phyloP scores from a whole-genome alignment of 2,888 invertebrate species.

The Glyphotaelius pellucidus region DNA sequence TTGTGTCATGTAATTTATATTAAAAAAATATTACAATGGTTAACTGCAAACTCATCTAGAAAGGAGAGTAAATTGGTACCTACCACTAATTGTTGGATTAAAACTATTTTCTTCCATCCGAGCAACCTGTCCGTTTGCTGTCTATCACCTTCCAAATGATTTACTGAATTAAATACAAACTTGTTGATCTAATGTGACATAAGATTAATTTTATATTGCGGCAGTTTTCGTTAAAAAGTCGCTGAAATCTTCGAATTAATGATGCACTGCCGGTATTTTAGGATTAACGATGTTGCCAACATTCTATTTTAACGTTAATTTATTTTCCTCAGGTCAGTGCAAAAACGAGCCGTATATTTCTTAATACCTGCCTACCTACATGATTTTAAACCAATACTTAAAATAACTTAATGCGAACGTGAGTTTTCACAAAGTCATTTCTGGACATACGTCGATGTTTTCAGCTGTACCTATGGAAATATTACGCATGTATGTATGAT shows the following conservation, averaged over 20 bases:
- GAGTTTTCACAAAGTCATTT: background rate
- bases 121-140: too few relatives aligned
- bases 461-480: background rate
- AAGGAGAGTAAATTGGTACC: background rate
- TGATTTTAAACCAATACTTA: background rate
- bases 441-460: background rate
- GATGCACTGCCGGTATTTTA: background rate
- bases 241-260: background rate
- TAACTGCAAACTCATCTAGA: too few relatives aligned
- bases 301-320: background rate
- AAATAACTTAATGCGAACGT: background rate
- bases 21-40: too few relatives aligned
- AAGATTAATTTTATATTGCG: background rate
- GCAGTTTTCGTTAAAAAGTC: background rate
- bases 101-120: background rate
- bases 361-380: background rate
- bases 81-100: background rate
- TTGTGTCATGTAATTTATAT: too few relatives aligned
- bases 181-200: background rate
- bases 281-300: conserved; percentile 20
- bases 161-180: background rate
- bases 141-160: background rate
- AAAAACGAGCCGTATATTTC: background rate
- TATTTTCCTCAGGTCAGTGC: background rate
- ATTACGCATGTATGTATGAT: background rate